phyloP scores from a whole-genome alignment of 2,113 vertebrate species.

The Percopsis transmontana region DNA sequence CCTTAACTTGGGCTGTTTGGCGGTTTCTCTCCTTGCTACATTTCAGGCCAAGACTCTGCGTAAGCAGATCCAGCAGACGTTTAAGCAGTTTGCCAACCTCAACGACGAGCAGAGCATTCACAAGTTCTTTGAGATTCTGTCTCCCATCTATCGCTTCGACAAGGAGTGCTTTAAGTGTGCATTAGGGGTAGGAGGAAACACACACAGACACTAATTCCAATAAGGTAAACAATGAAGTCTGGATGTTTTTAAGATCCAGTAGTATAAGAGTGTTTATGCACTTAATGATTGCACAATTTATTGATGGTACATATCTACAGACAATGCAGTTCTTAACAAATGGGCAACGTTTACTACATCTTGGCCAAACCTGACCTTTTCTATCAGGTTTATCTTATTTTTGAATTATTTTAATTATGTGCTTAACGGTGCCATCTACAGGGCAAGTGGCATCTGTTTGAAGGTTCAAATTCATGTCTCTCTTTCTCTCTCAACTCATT shows the following conservation, averaged over 20 bases:
- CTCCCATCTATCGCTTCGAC: slow-evolving; percentile 94
- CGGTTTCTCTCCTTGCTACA: neutral
- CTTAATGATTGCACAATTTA: too few relatives aligned
- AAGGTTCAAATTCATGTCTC: neutral
- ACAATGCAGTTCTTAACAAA: too few relatives aligned
- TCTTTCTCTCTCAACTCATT: neutral
- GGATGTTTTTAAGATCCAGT: neutral
- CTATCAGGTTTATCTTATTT: too few relatives aligned
- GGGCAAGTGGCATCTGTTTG: neutral
- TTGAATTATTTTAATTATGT: neutral
- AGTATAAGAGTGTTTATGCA: too few relatives aligned
- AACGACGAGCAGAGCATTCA: slow-evolving; percentile 97
- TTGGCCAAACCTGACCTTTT: neutral
- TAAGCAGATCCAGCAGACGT: slow-evolving; percentile 97
- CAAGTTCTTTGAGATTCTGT: slow-evolving; percentile 98
- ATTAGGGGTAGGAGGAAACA: slow-evolving; percentile 83
- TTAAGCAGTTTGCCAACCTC: slow-evolving; percentile 95
- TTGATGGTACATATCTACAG: too few relatives aligned
- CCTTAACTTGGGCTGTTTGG: neutral
- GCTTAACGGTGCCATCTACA: neutral
- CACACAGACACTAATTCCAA: neutral
- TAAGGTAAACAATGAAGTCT: neutral
- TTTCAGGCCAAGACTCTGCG: slow-evolving; percentile 91
- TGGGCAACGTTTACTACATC: too few relatives aligned
- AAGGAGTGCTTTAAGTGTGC: slow-evolving; percentile 99